Conservation (phyloP, 2,888 invertebrate genomes). For the Netelia fuscicornis region DNA sequence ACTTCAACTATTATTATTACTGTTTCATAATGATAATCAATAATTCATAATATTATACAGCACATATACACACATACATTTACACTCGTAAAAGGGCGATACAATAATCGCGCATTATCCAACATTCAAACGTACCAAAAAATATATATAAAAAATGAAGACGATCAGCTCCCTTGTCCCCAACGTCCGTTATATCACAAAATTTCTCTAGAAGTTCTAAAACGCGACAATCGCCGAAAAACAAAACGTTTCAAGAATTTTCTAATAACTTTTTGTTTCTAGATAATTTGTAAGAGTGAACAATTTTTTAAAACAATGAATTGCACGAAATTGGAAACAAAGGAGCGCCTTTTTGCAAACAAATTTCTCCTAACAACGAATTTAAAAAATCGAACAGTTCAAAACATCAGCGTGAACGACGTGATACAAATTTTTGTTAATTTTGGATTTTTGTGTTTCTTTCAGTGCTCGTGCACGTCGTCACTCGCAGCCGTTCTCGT, state of each 20-base stretch:
- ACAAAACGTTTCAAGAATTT: neutral
- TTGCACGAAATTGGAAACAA: neutral
- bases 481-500: constrained; percentile 38
- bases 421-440: neutral
- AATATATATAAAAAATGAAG: neutral
- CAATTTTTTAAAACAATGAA: neutral
- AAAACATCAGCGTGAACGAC: too few species aligned
- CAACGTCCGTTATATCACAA: neutral
- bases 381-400: too few species aligned
- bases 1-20: constrained; percentile 16
- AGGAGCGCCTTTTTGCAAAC: too few species aligned
- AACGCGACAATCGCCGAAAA: neutral
- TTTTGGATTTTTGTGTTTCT: neutral
- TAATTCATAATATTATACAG: constrained; percentile 62
- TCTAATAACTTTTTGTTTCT: neutral
- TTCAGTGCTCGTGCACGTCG: neutral
- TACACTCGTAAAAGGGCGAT: constrained; percentile 52
- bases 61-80: constrained; percentile 68
- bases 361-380: too few species aligned
- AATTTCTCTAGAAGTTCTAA: neutral
- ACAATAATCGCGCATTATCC: constrained; percentile 15
- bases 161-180: neutral
- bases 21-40: constrained; percentile 31
- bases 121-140: constrained; percentile 37
- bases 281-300: too few species aligned